These are phyloP conservation scores for Laspeyria flexula DNA, from an alignment of 2,888 invertebrate species.

Conservation along the genomic window DNA sequence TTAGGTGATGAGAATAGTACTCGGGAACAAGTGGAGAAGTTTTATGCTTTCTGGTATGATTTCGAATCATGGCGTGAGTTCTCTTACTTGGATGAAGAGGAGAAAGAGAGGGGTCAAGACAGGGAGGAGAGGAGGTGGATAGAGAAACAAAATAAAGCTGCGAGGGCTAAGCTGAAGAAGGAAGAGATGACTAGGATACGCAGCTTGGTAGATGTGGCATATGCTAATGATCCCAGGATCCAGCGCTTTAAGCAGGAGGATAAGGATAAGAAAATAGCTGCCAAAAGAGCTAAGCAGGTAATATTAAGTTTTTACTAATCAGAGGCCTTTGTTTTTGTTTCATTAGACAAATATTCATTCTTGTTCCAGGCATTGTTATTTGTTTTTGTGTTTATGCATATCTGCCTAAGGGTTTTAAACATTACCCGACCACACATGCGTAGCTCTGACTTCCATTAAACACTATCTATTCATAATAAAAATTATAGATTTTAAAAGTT, in stretches of 20 bases:
- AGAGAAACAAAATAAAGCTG: conserved; percentile 98
- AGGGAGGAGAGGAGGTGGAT: conserved; percentile 99
- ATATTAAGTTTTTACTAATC: too few relatives aligned
- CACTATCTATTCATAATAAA: too few relatives aligned
- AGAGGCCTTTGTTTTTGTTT: too few relatives aligned
- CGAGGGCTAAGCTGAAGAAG: conserved; percentile 96
- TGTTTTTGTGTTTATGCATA: too few relatives aligned
- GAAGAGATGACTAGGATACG: conserved; percentile 98
- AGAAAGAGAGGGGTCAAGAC: conserved; percentile 98
- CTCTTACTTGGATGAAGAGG: conserved; percentile 99
- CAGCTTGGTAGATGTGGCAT: conserved; percentile 96
- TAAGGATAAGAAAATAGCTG: conserved; percentile 94
- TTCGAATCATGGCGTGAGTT: conserved; percentile 99
- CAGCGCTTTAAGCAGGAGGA: conserved; percentile 97
- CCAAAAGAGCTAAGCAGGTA: conserved; percentile 94
- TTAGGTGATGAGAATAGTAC: conserved; percentile 92
- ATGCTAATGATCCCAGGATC: conserved; percentile 97
- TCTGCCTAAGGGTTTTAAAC: too few relatives aligned
- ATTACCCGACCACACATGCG: too few relatives aligned
- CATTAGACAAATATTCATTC: too few relatives aligned
- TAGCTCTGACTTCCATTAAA: too few relatives aligned
- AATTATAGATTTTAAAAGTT: too few relatives aligned
- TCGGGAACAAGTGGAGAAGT: conserved; percentile 94
- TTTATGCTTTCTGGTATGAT: conserved; percentile 99
- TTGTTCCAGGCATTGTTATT: too few relatives aligned